These are phyloP conservation scores for Hyles vespertilio DNA, from an alignment of 1,140 invertebrate species.

Conservation along the genomic window DNA sequence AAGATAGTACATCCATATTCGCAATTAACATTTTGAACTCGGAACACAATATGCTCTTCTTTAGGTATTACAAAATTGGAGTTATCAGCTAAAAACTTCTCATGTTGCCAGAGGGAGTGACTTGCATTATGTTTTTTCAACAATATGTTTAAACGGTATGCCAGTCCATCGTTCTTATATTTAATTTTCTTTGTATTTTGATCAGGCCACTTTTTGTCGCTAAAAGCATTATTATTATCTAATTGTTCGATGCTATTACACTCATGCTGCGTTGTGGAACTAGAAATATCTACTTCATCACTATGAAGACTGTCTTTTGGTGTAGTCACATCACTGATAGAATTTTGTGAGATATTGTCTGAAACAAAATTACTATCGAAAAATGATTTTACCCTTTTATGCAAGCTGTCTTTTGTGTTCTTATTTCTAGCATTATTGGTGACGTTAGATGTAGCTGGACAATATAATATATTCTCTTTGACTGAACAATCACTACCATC, in stretches of 20 bases:
- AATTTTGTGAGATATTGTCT: constrained; percentile 40
- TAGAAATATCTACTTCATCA: constrained; percentile 47
- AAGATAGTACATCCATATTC: constrained; percentile 53
- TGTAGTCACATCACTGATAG: constrained; percentile 44
- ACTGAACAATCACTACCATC: constrained; percentile 1
- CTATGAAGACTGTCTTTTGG: constrained; percentile 38
- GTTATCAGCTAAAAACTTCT: constrained; percentile 53
- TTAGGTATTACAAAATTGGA: constrained; percentile 59
- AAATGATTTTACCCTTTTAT: constrained; percentile 1
- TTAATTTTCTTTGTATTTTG: constrained; percentile 42
- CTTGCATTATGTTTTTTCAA: constrained; percentile 57
- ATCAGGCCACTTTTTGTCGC: constrained; percentile 11
- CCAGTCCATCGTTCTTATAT: constrained; percentile 60
- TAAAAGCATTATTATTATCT: constrained; percentile 9
- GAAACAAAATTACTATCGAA: constrained; percentile 52
- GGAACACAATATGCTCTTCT: constrained; percentile 36
- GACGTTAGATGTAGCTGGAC: not conserved
- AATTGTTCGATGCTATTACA: not conserved
- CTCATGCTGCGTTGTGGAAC: constrained; percentile 23
- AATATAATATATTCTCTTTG: not conserved
- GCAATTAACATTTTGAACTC: constrained; percentile 37
- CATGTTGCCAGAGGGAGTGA: constrained; percentile 58
- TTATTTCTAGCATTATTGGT: not conserved
- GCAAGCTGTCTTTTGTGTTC: not conserved
- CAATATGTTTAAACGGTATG: constrained; percentile 37